A percentile compares a stretch with the other conserved stretches of the same genome.
These are phyloP conservation scores for Cheilosia soror DNA, from an alignment of 2,888 invertebrate genomes.

Conservation along the genomic window DNA sequence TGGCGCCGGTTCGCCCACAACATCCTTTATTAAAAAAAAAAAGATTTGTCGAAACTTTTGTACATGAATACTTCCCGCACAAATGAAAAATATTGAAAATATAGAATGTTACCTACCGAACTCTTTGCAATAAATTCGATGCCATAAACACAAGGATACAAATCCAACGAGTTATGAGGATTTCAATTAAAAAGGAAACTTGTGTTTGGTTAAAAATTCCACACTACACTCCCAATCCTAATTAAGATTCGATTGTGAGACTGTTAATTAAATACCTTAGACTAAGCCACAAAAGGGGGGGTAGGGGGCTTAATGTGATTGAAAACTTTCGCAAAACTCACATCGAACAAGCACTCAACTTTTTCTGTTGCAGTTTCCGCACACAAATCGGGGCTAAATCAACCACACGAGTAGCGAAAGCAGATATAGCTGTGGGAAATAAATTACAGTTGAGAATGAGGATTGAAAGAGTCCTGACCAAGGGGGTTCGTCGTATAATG, in stretches of 20 bases:
- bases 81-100: neutral
- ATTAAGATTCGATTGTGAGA: slow-evolving; percentile 58
- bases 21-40: slow-evolving; percentile 34
- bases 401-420: slow-evolving; percentile 25
- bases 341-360: slow-evolving; percentile 44
- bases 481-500: neutral
- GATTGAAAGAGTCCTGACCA: slow-evolving; percentile 16
- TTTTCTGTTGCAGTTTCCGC: slow-evolving; percentile 61
- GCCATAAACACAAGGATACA: neutral
- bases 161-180: slow-evolving; percentile 45
- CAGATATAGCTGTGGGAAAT: slow-evolving; percentile 31
- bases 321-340: slow-evolving; percentile 58
- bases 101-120: slow-evolving; percentile 23
- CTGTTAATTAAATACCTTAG: slow-evolving; percentile 70
- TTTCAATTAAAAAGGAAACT: slow-evolving; percentile 62
- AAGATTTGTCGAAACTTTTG: slow-evolving; percentile 12
- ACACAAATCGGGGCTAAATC: slow-evolving; percentile 40
- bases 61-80: neutral
- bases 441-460: slow-evolving; percentile 35
- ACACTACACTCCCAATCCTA: neutral
- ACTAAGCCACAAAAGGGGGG: slow-evolving; percentile 18
- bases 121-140: slow-evolving; percentile 51
- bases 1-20: neutral
- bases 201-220: slow-evolving; percentile 16
- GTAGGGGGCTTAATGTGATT: slow-evolving; percentile 42